Evolutionary conservation across 2,797 vertebrate genomes (phyloP).

Genomic region (Ceyx erithaca): DNA sequence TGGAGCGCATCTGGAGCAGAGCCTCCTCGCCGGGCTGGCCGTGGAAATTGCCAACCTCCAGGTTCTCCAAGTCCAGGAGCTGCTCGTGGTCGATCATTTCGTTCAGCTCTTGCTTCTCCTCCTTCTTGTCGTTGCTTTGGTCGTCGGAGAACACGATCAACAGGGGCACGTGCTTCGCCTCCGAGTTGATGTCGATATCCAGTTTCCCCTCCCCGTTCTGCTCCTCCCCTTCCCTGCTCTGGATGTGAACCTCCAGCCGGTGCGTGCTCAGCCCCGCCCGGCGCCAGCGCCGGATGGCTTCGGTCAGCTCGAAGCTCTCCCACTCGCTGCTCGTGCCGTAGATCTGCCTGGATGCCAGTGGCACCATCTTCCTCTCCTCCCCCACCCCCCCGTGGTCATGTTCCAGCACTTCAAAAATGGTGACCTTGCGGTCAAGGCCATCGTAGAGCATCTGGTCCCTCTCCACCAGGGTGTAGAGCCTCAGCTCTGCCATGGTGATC

Average conservation of each 20-base stretch:
- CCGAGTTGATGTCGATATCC: conserved; percentile 87
- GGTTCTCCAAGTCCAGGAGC: conserved; percentile 77
- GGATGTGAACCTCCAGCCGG: conserved; percentile 91
- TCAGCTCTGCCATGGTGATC: conserved; percentile 90
- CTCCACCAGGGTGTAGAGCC: conserved; percentile 93
- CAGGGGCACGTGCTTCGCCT: conserved; percentile 91
- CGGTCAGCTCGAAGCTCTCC: conserved; percentile 93
- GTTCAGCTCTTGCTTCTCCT: conserved; percentile 88
- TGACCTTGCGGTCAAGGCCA: conserved; percentile 90
- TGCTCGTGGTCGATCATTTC: conserved; percentile 95
- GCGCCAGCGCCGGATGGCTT: conserved; percentile 87
- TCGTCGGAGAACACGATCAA: conserved; percentile 96
- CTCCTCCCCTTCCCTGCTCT: conserved; percentile 78
- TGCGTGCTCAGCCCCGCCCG: conserved; percentile 86
- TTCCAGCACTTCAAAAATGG: conserved; percentile 87
- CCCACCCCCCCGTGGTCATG: conserved; percentile 5
- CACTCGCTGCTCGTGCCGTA: conserved; percentile 89
- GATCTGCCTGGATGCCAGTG: conserved; percentile 89
- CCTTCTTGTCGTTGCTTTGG: conserved; percentile 88
- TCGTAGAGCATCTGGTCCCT: conserved; percentile 87
- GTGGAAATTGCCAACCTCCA: conserved; percentile 76
- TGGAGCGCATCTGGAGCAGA: conserved; percentile 94
- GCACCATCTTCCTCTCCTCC: conserved; percentile 67
- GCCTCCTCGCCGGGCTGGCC: conserved; percentile 87
- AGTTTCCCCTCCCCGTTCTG: conserved; percentile 76